phyloP scores from a whole-genome alignment of 2,113 vertebrate species.

The Dicerorhinus sumatrensis region DNA sequence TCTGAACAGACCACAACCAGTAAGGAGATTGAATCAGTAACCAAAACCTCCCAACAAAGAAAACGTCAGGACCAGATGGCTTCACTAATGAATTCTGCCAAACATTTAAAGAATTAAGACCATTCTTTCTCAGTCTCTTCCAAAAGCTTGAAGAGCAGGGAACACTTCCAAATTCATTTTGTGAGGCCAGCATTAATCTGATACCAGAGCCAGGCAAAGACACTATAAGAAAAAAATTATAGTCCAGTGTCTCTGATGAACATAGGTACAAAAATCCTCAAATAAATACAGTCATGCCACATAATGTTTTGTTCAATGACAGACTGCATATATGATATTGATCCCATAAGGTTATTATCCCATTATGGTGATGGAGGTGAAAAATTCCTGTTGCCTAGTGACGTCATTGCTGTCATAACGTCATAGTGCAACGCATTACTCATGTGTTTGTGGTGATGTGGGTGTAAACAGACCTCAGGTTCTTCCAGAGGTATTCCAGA shows the following conservation, averaged over 20 bases:
- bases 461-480: too few relatives aligned
- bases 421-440: too few relatives aligned
- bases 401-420: too few relatives aligned
- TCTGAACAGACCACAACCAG: background rate
- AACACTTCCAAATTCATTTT: background rate
- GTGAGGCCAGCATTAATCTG: background rate
- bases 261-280: background rate
- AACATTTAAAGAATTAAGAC: conserved; percentile 4
- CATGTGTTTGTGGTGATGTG: too few relatives aligned
- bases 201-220: background rate
- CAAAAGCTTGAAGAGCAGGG: background rate
- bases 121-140: background rate
- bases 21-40: background rate
- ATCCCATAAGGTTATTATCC: too few relatives aligned
- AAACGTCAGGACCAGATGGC: conserved; percentile 14
- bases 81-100: background rate
- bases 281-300: background rate
- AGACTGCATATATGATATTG: too few relatives aligned
- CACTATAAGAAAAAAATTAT: background rate
- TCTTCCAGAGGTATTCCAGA: too few relatives aligned
- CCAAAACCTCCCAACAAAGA: background rate
- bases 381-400: too few relatives aligned
- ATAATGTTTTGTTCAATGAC: too few relatives aligned
- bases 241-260: background rate
- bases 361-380: too few relatives aligned